Evolutionary conservation across 2,113 vertebrate species (phyloP).

Genomic region (Manacus vitellinus): DNA sequence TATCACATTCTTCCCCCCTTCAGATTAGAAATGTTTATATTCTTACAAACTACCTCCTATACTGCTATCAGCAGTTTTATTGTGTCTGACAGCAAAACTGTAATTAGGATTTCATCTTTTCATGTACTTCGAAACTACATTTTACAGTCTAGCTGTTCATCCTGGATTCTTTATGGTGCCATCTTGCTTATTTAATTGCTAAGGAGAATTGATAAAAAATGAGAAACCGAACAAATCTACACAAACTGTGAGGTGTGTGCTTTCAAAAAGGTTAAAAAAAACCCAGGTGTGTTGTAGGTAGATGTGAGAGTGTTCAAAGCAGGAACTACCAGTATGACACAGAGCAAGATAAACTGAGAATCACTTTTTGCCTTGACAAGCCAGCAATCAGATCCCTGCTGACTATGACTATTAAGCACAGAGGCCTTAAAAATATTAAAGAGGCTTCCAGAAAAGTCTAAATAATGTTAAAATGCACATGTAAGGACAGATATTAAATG

Average conservation of each 20-base stretch:
- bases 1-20: not conserved
- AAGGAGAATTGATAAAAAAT: not conserved
- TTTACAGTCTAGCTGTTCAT: not conserved
- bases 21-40: not conserved
- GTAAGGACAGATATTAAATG: not conserved
- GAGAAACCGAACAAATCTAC: accelerated
- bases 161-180: not conserved
- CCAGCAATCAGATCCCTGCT: not conserved
- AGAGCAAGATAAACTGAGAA: not conserved
- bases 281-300: not conserved
- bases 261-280: not conserved
- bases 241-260: not conserved
- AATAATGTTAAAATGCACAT: not conserved
- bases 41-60: not conserved
- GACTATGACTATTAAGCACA: not conserved
- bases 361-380: not conserved
- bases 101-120: not conserved
- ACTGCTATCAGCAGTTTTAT: not conserved
- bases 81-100: not conserved
- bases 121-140: not conserved
- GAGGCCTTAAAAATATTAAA: not conserved
- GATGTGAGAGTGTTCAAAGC: not conserved
- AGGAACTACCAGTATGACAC: not conserved
- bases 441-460: not conserved
- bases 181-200: not conserved